Percentiles rank a stretch among this genome's conserved stretches.
Conservation (phyloP, 2,888 invertebrate species). For the Micoletzkya japonica region DNA sequence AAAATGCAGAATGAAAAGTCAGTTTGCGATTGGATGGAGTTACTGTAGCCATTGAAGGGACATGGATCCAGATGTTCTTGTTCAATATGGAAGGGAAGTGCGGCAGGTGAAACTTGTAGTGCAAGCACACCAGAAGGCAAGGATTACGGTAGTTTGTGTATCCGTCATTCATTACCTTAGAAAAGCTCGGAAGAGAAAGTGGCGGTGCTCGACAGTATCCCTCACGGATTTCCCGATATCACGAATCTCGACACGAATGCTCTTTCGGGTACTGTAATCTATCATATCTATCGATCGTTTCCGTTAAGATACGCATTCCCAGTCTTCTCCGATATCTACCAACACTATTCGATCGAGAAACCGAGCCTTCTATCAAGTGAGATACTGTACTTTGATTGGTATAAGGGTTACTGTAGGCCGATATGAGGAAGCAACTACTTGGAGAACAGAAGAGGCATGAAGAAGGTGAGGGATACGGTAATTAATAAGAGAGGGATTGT, state of each 20-base stretch:
- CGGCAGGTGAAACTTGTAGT: slow-evolving; percentile 43
- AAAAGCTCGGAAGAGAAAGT: slow-evolving; percentile 36
- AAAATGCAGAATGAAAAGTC: slow-evolving; percentile 25
- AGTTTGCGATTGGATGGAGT: background rate
- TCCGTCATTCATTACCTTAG: slow-evolving; percentile 7
- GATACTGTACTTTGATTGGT: background rate
- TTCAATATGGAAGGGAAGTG: slow-evolving; percentile 48
- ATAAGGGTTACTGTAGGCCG: slow-evolving; percentile 33
- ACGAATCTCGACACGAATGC: slow-evolving; percentile 18
- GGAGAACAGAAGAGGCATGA: slow-evolving; percentile 29
- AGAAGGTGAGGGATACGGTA: slow-evolving; percentile 20
- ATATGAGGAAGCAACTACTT: slow-evolving; percentile 50
- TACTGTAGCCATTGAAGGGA: background rate
- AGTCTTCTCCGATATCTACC: slow-evolving; percentile 36
- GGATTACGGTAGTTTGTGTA: background rate
- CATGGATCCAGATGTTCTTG: slow-evolving; percentile 37
- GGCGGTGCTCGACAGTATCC: slow-evolving; percentile 28
- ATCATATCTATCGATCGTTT: background rate
- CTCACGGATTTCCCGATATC: slow-evolving; percentile 31
- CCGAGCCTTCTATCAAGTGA: slow-evolving; percentile 35
- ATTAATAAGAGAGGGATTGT: too few relatives aligned
- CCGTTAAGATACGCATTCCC: background rate
- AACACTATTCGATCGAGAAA: slow-evolving; percentile 39
- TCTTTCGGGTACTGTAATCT: background rate
- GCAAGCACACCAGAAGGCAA: slow-evolving; percentile 47